Conservation (phyloP, 2,797 vertebrate genomes). For the Malurus leucopterus region DNA sequence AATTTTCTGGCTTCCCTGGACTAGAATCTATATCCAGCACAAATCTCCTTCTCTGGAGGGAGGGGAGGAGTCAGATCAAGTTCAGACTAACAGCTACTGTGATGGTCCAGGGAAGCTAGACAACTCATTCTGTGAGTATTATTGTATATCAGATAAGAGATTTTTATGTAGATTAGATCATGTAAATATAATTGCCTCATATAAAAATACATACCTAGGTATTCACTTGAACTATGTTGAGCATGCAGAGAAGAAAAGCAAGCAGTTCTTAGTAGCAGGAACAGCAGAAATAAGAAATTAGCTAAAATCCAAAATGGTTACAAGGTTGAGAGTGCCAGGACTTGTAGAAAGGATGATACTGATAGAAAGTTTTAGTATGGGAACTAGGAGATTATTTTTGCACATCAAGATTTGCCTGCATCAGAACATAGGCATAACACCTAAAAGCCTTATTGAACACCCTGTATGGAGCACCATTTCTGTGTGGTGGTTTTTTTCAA, state of each 20-base stretch:
- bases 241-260: background rate
- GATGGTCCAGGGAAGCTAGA: background rate
- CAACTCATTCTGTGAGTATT: background rate
- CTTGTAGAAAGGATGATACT: background rate
- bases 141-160: background rate
- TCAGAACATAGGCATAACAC: background rate
- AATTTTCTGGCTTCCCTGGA: no score
- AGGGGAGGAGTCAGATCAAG: no score
- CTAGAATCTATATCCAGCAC: no score
- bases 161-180: background rate
- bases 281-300: background rate
- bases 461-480: background rate
- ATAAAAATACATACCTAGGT: background rate
- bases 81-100: no score
- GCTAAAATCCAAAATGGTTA: background rate
- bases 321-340: accelerated
- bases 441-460: background rate
- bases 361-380: background rate
- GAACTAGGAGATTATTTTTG: background rate
- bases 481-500: background rate
- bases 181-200: background rate
- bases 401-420: background rate
- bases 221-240: background rate
- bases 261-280: background rate
- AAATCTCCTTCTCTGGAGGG: no score